Evolutionary conservation across 2,113 vertebrate genomes (phyloP), one percentile per base, ranked within the genome.

Genomic region (Eulacestoma nigropectus): DNA sequence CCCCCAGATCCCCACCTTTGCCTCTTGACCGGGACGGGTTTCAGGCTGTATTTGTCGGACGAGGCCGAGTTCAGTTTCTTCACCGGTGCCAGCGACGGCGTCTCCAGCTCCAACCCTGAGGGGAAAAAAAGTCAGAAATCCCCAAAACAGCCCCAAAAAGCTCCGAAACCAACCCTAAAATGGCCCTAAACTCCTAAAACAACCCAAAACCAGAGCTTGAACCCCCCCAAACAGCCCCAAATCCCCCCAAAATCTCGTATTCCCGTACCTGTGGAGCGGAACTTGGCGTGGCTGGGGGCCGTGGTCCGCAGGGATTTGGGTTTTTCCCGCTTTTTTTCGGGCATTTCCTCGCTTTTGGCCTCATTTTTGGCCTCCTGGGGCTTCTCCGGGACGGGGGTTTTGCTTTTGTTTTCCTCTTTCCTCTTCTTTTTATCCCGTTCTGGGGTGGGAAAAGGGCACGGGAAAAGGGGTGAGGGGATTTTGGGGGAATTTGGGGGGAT

Each of bases 261-360:
- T 5, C 9, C 4, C 7, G 2, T 6, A 69, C 99, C 99, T 17
- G 99, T 99, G 62, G 99, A 99, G 80, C 99, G 98, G 75, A 99
- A 99, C 95, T 99, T 99, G 64, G 99, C 95, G 2, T 99, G 99
- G 95, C 99, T 99, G 22, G 99, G 99, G 2, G 99, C 99, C 2
- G 97, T 98, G 44, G 98, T 98, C 35, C 98, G 97, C 7, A 98
- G 98, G 18, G 98, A 99, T 97, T 99, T 99, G 30, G 99, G 98
- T 63, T 99, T 99, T 68, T 99, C 99, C 88, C 98, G 97, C 95
- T 99, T 99, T 84, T 98, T 99, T 84, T 99, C 99, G 0, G 96
- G 96, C 13, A 35, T 55, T 56, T 99, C 99, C 8, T 99, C 99
- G 0, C 35, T 42, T 47, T 97, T 96, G 5, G 96, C 60, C 85